These are phyloP conservation scores for Hyperoplus lanceolatus DNA, from an alignment of 2,797 vertebrate species.

Conservation along the genomic window DNA sequence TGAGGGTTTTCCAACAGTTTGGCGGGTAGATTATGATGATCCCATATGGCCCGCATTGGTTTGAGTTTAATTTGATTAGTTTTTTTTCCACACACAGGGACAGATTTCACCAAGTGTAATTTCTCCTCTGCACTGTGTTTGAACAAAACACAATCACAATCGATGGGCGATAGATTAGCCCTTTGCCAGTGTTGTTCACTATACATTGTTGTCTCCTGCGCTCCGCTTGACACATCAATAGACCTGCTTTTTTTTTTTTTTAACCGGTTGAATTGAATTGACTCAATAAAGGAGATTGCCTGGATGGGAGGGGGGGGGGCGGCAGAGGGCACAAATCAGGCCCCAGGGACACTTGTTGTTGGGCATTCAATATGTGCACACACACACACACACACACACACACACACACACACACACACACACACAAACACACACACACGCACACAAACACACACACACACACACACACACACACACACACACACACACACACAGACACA, in stretches of 20 bases:
- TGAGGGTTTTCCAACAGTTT: slow-evolving; percentile 22
- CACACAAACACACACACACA: slow-evolving; percentile 13
- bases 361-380: slow-evolving; percentile 37
- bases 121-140: slow-evolving; percentile 24
- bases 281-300: slow-evolving; percentile 65
- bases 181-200: slow-evolving; percentile 17
- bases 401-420: slow-evolving; percentile 22
- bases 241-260: slow-evolving; percentile 21
- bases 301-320: slow-evolving; percentile 23
- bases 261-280: slow-evolving; percentile 45
- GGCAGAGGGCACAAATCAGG: slow-evolving; percentile 63
- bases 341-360: slow-evolving; percentile 50
- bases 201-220: not conserved
- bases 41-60: slow-evolving; percentile 32
- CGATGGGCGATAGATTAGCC: slow-evolving; percentile 30
- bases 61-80: slow-evolving; percentile 62
- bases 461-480: not conserved
- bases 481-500: not conserved
- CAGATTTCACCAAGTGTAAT: slow-evolving; percentile 12
- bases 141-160: slow-evolving; percentile 21
- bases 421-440: slow-evolving; percentile 11
- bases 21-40: slow-evolving; percentile 38
- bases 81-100: slow-evolving; percentile 19
- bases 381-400: not conserved
- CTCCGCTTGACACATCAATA: slow-evolving; percentile 43